These are phyloP conservation scores for Erebia aethiops DNA, from an alignment of 2,888 invertebrate species.

Conservation along the genomic window DNA sequence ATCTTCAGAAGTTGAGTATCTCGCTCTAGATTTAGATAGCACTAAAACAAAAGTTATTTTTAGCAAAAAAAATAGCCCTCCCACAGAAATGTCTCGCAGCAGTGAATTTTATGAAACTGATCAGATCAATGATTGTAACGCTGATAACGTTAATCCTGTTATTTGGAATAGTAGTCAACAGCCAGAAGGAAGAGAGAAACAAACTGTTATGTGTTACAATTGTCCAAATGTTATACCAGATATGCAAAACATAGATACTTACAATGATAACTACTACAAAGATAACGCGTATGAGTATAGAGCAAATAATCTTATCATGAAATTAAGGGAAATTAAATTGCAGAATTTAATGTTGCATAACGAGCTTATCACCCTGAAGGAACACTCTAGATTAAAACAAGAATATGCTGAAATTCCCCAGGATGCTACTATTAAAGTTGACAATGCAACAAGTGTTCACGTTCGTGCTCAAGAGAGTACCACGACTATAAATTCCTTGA, in stretches of 20 bases:
- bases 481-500: constrained; percentile 54
- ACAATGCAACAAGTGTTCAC: constrained; percentile 53
- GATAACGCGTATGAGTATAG: constrained; percentile 56
- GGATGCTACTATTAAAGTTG: constrained; percentile 48
- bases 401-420: constrained; percentile 40
- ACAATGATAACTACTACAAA: background rate
- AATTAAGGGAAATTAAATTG: constrained; percentile 69
- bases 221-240: constrained; percentile 41
- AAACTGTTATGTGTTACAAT: constrained; percentile 47
- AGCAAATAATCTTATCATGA: constrained; percentile 64
- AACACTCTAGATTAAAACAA: constrained; percentile 48
- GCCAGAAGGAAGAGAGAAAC: constrained; percentile 29
- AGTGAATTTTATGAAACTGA: constrained; percentile 34
- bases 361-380: constrained; percentile 58
- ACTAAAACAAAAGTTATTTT: constrained; percentile 50
- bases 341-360: constrained; percentile 63
- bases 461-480: constrained; percentile 51
- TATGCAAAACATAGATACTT: constrained; percentile 40
- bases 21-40: constrained; percentile 53
- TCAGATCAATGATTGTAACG: constrained; percentile 4
- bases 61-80: constrained; percentile 45
- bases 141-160: constrained; percentile 21
- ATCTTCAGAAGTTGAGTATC: constrained; percentile 59
- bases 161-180: constrained; percentile 24
- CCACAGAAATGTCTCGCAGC: constrained; percentile 51